phyloP scores from a whole-genome alignment of 2,888 invertebrate genomes.

The Molanna angustata region DNA sequence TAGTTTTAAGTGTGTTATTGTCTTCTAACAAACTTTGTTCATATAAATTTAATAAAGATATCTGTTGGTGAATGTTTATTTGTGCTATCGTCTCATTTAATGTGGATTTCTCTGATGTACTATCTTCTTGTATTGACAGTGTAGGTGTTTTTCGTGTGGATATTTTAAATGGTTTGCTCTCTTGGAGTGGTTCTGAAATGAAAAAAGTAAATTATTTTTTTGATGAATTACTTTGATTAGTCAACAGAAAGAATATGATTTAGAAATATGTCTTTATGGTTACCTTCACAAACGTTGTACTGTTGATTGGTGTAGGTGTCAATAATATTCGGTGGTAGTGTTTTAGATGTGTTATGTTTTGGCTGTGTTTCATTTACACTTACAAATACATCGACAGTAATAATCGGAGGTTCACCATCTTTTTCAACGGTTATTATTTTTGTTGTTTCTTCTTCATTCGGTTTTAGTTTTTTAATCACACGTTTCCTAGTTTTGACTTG shows the following conservation, averaged over 20 bases:
- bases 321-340: too few relatives aligned
- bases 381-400: constrained; percentile 31
- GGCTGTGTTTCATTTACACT: constrained; percentile 30
- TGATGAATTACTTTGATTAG: too few relatives aligned
- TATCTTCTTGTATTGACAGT: not conserved
- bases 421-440: constrained; percentile 44
- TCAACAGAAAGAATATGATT: too few relatives aligned
- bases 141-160: not conserved
- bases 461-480: constrained; percentile 47
- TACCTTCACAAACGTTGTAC: too few relatives aligned
- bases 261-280: too few relatives aligned
- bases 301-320: too few relatives aligned
- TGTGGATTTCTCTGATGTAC: not conserved
- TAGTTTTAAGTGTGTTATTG: too few relatives aligned
- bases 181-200: not conserved
- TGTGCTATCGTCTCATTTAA: not conserved
- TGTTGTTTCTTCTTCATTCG: constrained; percentile 40
- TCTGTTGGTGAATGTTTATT: too few relatives aligned
- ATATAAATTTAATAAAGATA: too few relatives aligned
- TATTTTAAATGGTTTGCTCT: not conserved
- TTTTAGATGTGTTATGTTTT: too few relatives aligned
- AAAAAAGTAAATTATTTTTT: not conserved
- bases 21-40: too few relatives aligned
- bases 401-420: constrained; percentile 36
- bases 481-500: constrained; percentile 46